These are phyloP conservation scores for Chlamydotis undulata DNA, from an alignment of 2,113 vertebrate species.

Conservation along the genomic window DNA sequence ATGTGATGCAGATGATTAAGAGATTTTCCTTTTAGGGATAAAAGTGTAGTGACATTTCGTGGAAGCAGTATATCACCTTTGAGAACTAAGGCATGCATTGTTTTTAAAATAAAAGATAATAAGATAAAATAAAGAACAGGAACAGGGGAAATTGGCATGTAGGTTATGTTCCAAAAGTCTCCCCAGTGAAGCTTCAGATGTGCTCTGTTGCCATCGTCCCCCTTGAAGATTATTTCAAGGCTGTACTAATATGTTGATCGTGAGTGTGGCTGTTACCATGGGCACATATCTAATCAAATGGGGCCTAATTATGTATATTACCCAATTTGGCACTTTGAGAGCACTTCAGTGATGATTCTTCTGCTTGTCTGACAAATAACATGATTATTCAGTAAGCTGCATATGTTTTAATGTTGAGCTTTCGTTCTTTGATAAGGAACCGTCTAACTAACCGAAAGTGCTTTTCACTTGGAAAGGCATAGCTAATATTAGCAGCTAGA, in stretches of 20 bases:
- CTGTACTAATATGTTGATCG: neutral
- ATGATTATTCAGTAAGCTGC: conserved; percentile 14
- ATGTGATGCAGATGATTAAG: neutral
- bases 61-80: conserved; percentile 22
- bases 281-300: conserved; percentile 47
- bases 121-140: neutral
- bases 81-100: neutral
- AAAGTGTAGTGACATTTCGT: neutral
- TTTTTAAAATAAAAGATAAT: neutral
- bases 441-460: neutral
- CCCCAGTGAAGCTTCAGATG: neutral
- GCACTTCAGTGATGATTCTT: conserved; percentile 36
- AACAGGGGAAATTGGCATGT: neutral
- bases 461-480: conserved; percentile 1
- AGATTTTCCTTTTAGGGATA: conserved; percentile 32
- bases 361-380: conserved; percentile 38
- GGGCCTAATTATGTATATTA: conserved; percentile 51
- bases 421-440: conserved; percentile 9
- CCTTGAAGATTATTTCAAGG: conserved; percentile 17
- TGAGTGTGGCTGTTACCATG: conserved; percentile 44
- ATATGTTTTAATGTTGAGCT: neutral
- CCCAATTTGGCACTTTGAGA: conserved; percentile 33
- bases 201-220: neutral
- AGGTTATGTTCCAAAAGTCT: neutral
- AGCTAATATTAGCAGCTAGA: conserved; percentile 20